Base-by-base conservation (phyloP, 2,797 vertebrate species). In the Chrosomus eos region DNA sequence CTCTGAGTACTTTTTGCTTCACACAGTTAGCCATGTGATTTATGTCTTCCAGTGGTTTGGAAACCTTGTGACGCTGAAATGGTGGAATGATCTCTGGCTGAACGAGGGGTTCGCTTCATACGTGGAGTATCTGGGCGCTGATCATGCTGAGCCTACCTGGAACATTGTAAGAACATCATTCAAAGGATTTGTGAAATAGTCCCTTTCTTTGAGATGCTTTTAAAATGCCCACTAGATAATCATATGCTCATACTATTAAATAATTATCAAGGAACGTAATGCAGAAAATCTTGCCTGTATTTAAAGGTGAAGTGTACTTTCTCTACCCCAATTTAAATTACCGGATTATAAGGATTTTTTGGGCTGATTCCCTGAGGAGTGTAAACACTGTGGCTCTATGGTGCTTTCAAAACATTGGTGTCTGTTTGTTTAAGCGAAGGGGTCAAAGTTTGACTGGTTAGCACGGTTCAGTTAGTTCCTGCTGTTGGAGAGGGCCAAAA, bases 31-130 rank as follows among this genome's bases (percentile, higher is more conserved):
- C 40, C 11, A 33, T 75, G 26, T 36, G 14, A 60, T 86, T 72
- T 80, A 76, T 89, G 55, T 58, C n/a, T 76, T 87, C 38, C 86
- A 99, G 98, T 98, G 98, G 98, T 99, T 99, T 14, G 98, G 98
- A 58, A 99, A 99, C 91, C 92, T 99, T 85, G 98, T 99, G 90
- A 99, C 98, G 0, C 91, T 95, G 60, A 93, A 33, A 14, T 99
- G 98, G 98, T 99, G 98, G 98, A 99, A 97, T 0, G 96, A 98
- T 92, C 90, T 99, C 84, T 99, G 98, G 98, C 94, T 99, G 86
- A 99, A 99, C 0, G 98, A 99, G 85, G 98, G 97, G 5, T 99
- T 99, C 0, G 98, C 98, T 21, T 96, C 97, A 2, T 99, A 99
- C 0, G 96, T 98, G 66, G 94, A 98, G 85, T 98, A 97, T 85